A percentile compares a stretch with the other conserved stretches of the same genome.
phyloP scores from a whole-genome alignment of 2,888 invertebrate genomes.

The Amphiduros pacificus region DNA sequence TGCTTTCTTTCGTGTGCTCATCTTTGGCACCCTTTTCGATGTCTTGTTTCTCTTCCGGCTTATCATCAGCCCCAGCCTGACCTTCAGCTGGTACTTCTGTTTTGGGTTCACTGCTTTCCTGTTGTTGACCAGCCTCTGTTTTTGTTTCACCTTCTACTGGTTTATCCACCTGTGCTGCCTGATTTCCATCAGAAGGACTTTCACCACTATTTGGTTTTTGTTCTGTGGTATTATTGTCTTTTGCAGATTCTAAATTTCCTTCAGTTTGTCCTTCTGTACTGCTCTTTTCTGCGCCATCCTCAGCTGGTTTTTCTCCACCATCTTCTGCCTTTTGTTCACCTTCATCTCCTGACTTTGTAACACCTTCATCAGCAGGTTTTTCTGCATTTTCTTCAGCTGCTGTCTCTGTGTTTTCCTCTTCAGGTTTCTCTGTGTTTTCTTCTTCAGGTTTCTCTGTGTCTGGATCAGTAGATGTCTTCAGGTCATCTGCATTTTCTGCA shows the following conservation, averaged over 20 bases:
- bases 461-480: neutral
- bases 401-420: neutral
- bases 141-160: constrained; percentile 13
- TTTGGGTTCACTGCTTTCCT: neutral
- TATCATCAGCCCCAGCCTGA: constrained; percentile 3
- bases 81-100: constrained; percentile 18
- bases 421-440: neutral
- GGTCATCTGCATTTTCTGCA: no score
- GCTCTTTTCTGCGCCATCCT: constrained; percentile 4
- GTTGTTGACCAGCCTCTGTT: constrained; percentile 3
- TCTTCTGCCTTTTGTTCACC: neutral
- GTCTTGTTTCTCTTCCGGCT: no score
- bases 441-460: neutral
- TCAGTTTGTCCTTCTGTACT: no score
- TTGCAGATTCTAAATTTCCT: no score
- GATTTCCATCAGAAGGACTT: neutral
- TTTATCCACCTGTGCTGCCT: constrained; percentile 1
- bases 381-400: neutral
- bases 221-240: no score
- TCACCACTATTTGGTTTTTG: neutral
- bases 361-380: constrained; percentile 11
- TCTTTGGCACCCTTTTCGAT: no score
- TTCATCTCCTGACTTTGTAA: constrained; percentile 5
- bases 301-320: constrained; percentile 6
- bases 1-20: no score